These are phyloP conservation scores for Portunus trituberculatus DNA, from an alignment of 1,140 invertebrate genomes.

Conservation along the genomic window DNA sequence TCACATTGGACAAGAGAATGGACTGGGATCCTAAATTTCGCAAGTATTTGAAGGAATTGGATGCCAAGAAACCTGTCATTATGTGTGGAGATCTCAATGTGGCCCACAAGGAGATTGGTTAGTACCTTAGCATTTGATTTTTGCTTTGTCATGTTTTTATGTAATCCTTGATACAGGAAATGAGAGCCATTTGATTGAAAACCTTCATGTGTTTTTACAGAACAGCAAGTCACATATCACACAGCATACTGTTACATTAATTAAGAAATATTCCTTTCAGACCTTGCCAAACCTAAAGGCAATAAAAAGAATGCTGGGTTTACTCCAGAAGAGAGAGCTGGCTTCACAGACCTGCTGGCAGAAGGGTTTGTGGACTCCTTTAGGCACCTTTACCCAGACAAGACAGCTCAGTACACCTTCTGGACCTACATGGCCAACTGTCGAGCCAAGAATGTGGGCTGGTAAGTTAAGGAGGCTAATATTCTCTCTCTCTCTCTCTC, in stretches of 20 bases:
- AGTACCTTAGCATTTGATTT: conserved; percentile 3
- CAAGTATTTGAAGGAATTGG: conserved; percentile 88
- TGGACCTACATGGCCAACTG: conserved; percentile 95
- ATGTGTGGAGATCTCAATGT: conserved; percentile 99
- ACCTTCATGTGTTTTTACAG: too few species aligned
- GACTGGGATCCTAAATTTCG: conserved; percentile 94
- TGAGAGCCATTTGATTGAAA: too few species aligned
- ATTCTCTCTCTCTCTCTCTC: neutral
- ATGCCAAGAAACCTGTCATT: conserved; percentile 95
- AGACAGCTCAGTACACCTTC: conserved; percentile 92
- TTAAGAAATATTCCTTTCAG: conserved; percentile 81
- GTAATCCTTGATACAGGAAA: too few species aligned
- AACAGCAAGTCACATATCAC: too few species aligned
- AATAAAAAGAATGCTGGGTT: conserved; percentile 98
- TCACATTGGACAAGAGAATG: conserved; percentile 92
- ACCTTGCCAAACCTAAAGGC: conserved; percentile 96
- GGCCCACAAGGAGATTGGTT: conserved; percentile 96
- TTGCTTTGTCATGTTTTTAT: too few species aligned
- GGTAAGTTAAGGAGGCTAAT: conserved; percentile 83
- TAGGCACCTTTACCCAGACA: conserved; percentile 92
- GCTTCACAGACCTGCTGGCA: conserved; percentile 91
- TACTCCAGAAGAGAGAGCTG: conserved; percentile 95
- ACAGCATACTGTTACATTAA: too few species aligned
- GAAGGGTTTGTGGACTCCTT: conserved; percentile 93
- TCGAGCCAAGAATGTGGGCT: conserved; percentile 95